A percentile compares a stretch with the other conserved stretches of the same genome.
These are phyloP conservation scores for Microtus oregoni DNA, from an alignment of 2,113 vertebrate genomes.

Conservation along the genomic window DNA sequence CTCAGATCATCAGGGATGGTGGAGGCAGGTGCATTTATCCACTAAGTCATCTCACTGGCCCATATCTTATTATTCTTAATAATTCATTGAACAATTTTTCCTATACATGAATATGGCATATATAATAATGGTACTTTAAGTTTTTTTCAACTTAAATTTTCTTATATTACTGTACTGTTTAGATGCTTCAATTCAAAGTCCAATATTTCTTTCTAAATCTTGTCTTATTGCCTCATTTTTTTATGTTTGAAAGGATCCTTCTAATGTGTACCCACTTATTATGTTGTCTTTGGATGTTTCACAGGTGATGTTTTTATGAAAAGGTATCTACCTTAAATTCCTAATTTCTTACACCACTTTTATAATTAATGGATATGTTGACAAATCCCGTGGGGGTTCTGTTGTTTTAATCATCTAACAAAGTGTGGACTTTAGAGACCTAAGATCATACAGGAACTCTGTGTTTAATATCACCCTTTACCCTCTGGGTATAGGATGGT, in stretches of 20 bases:
- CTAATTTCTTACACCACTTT: neutral
- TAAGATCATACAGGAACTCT: neutral
- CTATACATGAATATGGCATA: neutral
- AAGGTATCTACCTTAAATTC: neutral
- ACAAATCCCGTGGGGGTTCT: too few relatives aligned
- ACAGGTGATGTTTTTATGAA: neutral
- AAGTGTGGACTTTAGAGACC: neutral
- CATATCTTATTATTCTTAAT: constrained; percentile 9
- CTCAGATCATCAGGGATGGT: neutral
- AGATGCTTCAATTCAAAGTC: neutral
- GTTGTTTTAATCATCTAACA: neutral
- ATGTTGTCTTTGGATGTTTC: neutral
- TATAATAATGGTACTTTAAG: neutral
- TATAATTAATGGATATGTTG: neutral
- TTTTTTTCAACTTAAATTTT: neutral
- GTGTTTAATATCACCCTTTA: neutral
- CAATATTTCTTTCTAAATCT: neutral
- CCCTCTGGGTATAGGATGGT: neutral
- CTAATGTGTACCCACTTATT: neutral
- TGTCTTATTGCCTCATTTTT: neutral
- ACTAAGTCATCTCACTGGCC: neutral
- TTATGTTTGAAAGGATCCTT: neutral
- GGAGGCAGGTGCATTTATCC: neutral
- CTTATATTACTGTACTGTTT: neutral
- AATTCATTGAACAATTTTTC: neutral